phyloP scores from a whole-genome alignment of 2,888 invertebrate genomes.

The Leucophenga montana region DNA sequence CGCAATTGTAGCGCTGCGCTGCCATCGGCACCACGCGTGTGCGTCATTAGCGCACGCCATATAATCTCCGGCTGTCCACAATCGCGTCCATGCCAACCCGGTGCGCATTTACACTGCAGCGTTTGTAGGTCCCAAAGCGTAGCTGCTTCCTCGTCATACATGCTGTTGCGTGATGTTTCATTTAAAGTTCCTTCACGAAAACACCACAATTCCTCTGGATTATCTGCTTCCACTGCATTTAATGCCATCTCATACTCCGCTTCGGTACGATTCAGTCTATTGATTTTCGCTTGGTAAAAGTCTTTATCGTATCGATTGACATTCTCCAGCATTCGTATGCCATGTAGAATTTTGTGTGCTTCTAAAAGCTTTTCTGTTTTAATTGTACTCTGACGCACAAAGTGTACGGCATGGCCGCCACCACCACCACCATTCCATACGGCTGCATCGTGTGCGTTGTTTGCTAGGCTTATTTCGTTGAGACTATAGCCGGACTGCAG shows the following conservation, averaged over 20 bases:
- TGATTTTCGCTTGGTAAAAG: conserved; percentile 55
- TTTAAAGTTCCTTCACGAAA: conserved; percentile 64
- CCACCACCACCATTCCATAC: conserved; percentile 10
- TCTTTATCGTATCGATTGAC: conserved; percentile 55
- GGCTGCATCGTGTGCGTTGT: too few relatives aligned
- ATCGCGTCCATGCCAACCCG: conserved; percentile 79
- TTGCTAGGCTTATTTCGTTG: not conserved
- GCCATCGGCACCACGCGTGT: conserved; percentile 44
- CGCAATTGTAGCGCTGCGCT: conserved; percentile 66
- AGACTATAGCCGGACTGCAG: conserved; percentile 56
- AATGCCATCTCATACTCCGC: conserved; percentile 54
- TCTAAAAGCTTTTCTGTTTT: conserved; percentile 20
- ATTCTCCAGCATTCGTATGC: conserved; percentile 40
- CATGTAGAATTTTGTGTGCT: not conserved
- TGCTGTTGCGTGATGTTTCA: conserved; percentile 36
- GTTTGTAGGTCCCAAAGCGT: conserved; percentile 44
- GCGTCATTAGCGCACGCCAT: conserved; percentile 78
- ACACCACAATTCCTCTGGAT: conserved; percentile 56
- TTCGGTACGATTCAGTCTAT: conserved; percentile 48
- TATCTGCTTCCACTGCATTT: conserved; percentile 43
- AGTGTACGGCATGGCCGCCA: conserved; percentile 48
- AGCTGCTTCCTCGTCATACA: conserved; percentile 41
- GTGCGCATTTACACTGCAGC: conserved; percentile 75
- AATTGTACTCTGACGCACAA: conserved; percentile 43
- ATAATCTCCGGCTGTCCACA: conserved; percentile 80